Conservation (phyloP, 2,113 vertebrate species). For the Cyanistes caeruleus region DNA sequence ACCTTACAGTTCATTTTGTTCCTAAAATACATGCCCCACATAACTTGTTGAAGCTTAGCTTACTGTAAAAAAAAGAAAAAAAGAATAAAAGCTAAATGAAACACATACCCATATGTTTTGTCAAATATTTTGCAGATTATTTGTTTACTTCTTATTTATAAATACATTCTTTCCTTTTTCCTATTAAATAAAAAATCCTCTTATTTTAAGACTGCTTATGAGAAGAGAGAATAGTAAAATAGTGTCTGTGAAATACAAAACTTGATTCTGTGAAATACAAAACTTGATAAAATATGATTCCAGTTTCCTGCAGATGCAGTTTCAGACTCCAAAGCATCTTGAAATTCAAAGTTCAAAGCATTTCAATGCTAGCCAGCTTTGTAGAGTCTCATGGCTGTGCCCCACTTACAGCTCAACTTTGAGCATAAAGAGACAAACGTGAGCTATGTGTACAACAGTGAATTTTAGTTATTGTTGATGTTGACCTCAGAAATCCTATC, state of each 20-base stretch:
- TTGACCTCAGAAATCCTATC: neutral
- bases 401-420: neutral
- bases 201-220: neutral
- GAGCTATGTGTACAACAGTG: neutral
- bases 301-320: neutral
- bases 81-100: neutral
- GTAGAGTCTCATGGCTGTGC: neutral
- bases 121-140: neutral
- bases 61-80: neutral
- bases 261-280: neutral
- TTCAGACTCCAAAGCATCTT: neutral
- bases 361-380: neutral
- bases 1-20: neutral
- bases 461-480: neutral
- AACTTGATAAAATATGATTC: neutral
- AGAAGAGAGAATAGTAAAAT: neutral
- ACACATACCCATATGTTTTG: neutral
- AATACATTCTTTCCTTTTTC: neutral
- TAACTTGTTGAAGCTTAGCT: neutral
- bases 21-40: neutral
- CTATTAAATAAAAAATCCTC: neutral
- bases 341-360: slow-evolving; percentile 34
- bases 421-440: neutral
- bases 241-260: neutral
- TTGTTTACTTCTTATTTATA: neutral